Base-by-base conservation (phyloP, 30 jellyfish, hydroid and myxozoan species). In the Hydra vulgaris region DNA sequence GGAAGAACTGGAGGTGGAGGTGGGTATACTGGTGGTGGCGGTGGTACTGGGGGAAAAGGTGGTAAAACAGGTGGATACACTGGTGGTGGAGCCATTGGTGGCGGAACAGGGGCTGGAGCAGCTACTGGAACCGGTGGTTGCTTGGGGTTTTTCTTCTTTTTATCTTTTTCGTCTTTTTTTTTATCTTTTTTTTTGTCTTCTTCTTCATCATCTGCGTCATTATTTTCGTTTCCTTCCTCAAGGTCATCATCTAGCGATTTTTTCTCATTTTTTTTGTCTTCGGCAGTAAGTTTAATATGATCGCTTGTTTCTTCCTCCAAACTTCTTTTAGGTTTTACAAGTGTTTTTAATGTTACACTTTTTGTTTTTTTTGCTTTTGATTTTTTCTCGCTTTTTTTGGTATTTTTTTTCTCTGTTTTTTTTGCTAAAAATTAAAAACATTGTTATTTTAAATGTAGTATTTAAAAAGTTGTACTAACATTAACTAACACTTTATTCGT, bases 1-100 rank as follows among this genome's bases (percentile, higher is more conserved):
- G 76, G 81, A 15, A 73, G 81, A 15, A 73, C 81, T 23, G 66
- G 83, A 7, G 83, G 83, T 22, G 71, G 74, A 20, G 71, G 77
- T 40, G 71, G 71, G 15, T 73, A 1, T 25, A 70, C 70, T 25
- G 83, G 83, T 18, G 83, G 40, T 70, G 26, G 76, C 16, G 76
- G 76, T 70, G 52, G 76, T 40, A 40, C 61, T 40, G 1, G 0
- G 8, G 76, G 76, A 18, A 21, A 23, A 70, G 40, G 79, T 17
- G 79, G 26, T 20, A 5, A 21, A 0, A 53, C 20, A 0, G n/a
- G 27, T 71, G 79, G 79, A 0, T 27, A 27, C 53, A 53, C 56
- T 71, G 79, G 27, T 71, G 79, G 26, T 20, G 76, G 76, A 69
- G 12, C 26, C n/a, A 15, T 15, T 25, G 0, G 26, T 25, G 83